Percentiles rank a stretch among this genome's conserved stretches.
Conservation (phyloP, 2,888 invertebrate species). For the Muscina levida region DNA sequence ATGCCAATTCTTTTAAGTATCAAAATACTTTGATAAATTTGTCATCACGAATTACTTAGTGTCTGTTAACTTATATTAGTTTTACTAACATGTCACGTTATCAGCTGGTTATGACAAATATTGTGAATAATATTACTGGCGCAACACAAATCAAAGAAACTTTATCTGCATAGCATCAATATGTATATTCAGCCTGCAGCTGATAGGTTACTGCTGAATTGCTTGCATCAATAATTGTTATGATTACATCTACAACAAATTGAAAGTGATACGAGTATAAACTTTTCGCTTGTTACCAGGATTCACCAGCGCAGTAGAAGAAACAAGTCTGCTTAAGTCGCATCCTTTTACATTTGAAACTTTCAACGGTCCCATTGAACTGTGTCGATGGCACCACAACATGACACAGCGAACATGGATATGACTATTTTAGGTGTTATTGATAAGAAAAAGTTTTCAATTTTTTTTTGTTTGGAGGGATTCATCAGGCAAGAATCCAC, state of each 20-base stretch:
- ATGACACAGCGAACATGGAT: neutral
- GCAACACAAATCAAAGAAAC: too few relatives aligned
- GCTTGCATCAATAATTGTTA: neutral
- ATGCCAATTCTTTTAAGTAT: too few relatives aligned
- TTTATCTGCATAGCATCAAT: too few relatives aligned
- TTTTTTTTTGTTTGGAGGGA: neutral
- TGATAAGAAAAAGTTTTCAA: neutral
- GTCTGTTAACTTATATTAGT: too few relatives aligned
- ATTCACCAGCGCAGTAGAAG: neutral
- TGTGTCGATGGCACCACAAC: conserved; percentile 3
- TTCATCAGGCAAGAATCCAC: neutral
- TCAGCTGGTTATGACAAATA: too few relatives aligned
- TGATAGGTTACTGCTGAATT: neutral
- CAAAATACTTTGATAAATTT: too few relatives aligned
- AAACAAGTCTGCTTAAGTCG: neutral
- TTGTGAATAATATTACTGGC: too few relatives aligned
- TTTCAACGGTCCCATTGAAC: neutral
- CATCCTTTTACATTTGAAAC: neutral
- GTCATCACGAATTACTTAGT: too few relatives aligned
- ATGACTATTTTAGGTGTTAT: conserved; percentile 3
- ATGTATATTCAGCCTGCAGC: too few relatives aligned
- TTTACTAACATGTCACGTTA: neutral
- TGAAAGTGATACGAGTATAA: neutral
- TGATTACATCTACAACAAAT: conserved; percentile 9
- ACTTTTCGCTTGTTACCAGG: neutral